A percentile compares a stretch with the other conserved stretches of the same genome.
Evolutionary conservation across 2,797 vertebrate genomes (phyloP).

Genomic region (Bucorvus abyssinicus): DNA sequence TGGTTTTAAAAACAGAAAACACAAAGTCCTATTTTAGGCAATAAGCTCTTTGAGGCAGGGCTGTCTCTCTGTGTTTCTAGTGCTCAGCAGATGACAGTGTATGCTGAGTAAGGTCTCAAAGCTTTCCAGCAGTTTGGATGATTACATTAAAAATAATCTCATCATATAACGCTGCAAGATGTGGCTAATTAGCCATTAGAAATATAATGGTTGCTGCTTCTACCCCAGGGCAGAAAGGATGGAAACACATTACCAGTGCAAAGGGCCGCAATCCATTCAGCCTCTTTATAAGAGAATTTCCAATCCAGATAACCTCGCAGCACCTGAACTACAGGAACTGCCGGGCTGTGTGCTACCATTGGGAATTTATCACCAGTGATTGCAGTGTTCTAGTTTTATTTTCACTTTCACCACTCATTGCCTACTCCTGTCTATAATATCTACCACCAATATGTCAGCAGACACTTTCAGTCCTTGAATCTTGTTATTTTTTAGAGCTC

Average conservation of each 20-base stretch:
- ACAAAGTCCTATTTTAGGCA: neutral
- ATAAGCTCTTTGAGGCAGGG: neutral
- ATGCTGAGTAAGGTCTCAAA: neutral
- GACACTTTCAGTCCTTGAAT: neutral
- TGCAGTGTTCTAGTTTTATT: neutral
- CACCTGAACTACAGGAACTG: neutral
- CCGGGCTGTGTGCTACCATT: neutral
- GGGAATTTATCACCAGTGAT: neutral
- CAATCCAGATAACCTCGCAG: neutral
- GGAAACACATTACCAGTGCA: neutral
- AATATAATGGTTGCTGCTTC: neutral
- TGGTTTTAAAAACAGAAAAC: neutral
- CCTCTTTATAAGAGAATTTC: neutral
- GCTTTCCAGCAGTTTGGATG: neutral
- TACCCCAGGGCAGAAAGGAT: neutral
- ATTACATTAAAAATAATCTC: neutral
- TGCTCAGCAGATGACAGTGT: neutral
- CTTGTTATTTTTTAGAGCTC: neutral
- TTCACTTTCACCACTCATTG: neutral
- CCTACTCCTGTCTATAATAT: neutral
- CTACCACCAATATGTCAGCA: neutral
- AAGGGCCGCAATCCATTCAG: neutral
- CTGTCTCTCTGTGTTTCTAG: neutral
- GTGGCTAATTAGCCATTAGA: neutral
- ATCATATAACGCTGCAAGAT: neutral